Conservation (phyloP, 2,113 vertebrate genomes). For the Hyaena hyaena region DNA sequence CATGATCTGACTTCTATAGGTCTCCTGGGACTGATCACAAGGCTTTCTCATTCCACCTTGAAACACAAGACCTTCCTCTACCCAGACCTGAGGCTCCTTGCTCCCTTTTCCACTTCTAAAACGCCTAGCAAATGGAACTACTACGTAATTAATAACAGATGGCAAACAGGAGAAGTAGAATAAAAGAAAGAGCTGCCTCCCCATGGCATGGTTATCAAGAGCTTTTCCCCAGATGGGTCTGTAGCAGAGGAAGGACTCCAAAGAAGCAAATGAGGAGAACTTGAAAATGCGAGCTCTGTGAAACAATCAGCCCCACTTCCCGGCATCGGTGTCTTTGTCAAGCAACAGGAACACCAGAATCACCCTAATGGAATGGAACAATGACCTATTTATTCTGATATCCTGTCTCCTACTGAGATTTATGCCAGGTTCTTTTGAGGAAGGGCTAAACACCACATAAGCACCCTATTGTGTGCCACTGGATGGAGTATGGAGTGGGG, state of each 20-base stretch:
- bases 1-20: not conserved
- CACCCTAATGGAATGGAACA: conserved; percentile 19
- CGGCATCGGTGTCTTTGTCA: conserved; percentile 50
- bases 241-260: not conserved
- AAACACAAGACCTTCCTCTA: not conserved
- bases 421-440: conserved; percentile 43
- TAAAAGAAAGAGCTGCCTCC: not conserved
- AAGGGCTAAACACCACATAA: conserved; percentile 53
- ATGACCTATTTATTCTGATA: conserved; percentile 59
- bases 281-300: not conserved
- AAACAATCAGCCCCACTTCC: conserved; percentile 37
- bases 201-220: not conserved
- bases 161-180: not conserved
- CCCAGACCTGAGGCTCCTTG: not conserved
- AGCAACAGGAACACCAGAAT: conserved; percentile 59
- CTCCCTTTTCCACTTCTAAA: not conserved
- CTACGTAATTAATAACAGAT: not conserved
- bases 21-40: not conserved
- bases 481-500: not conserved
- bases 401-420: conserved; percentile 55
- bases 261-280: conserved; percentile 5
- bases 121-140: not conserved
- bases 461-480: conserved; percentile 28
- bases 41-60: not conserved
- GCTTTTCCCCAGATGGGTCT: not conserved